Base-by-base conservation (phyloP, 1,140 invertebrate genomes). In the Panagrolaimus sp. region DNA sequence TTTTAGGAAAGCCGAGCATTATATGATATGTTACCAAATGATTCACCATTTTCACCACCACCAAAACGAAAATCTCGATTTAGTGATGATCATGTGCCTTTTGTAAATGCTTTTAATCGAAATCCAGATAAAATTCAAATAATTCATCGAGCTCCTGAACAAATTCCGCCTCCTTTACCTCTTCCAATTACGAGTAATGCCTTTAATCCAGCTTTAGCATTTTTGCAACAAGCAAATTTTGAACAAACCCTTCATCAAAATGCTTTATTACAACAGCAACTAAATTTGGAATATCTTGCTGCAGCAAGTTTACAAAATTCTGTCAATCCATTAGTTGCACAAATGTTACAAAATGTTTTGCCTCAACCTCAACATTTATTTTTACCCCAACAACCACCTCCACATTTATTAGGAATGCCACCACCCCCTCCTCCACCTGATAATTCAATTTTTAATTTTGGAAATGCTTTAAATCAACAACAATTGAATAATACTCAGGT, bases 261-360 rank as follows among this genome's bases (percentile, higher is more conserved):
- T 58, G 52, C 52, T 0, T 21, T 58, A 26, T 28, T 58, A 21
- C 52, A 58, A 28, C 52, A 58, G 5, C 52, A 58, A 26, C 12
- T 58, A 12, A 21, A 58, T 8, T 17, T 58, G 8, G 52, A 58
- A 58, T 58, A 58, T 26, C 14, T 58, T 12, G 52, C 52, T 6
- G 52, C 52, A 21, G 52, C 52, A 28, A 58, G 52, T 58, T 21
- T 58, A 58, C 52, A 58, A 17, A 21, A n/a, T 5, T 26, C 21
- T 58, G 52, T 58, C 4, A 58, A 58, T 58, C 52, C 52, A 26
- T 28, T 58, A n/a, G 52, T 58, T 12, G 52, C 52, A 21, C 52
- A 58, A 58, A 58, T 58, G 52, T 26, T 58, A 12, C 52, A 58
- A 58, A 58, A 58, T 26, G 52, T 28, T 1, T 26, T 58, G 17